These are phyloP conservation scores for Enteromius unitaeniatus DNA, from an alignment of 2,797 vertebrate genomes.

Conservation along the genomic window DNA sequence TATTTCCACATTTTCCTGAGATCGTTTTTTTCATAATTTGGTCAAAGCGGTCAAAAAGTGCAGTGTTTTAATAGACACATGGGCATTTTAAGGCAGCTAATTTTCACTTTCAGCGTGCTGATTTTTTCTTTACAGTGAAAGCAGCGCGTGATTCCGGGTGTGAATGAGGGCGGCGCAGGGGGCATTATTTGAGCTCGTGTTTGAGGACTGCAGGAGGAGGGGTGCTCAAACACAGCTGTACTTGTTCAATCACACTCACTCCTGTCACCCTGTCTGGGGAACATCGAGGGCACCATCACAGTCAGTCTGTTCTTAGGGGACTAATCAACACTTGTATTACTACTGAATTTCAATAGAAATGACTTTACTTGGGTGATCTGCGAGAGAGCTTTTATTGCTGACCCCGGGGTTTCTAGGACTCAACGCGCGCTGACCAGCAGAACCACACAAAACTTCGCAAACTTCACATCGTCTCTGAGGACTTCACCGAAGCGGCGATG, in stretches of 20 bases:
- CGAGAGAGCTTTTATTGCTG: conserved; percentile 57
- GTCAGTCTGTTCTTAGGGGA: not conserved
- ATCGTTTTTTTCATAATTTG: not conserved
- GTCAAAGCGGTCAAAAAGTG: not conserved
- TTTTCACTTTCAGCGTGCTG: not conserved
- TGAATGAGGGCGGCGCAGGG: conserved; percentile 35
- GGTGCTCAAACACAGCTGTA: conserved; percentile 72
- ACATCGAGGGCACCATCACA: conserved; percentile 52
- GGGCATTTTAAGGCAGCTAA: not conserved
- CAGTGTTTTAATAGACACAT: not conserved
- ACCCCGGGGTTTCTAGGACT: conserved; percentile 52
- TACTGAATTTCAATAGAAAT: not conserved
- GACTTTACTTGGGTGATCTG: not conserved
- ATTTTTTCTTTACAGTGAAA: not conserved
- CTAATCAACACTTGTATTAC: not conserved
- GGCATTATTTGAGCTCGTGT: conserved; percentile 35
- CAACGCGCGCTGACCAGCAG: conserved; percentile 45
- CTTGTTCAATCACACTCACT: conserved; percentile 64
- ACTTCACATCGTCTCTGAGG: conserved; percentile 41
- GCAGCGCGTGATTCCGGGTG: conserved; percentile 11
- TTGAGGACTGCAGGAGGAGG: conserved; percentile 45
- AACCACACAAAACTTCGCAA: not conserved
- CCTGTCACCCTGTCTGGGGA: conserved; percentile 61
- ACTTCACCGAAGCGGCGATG: conserved; percentile 64
- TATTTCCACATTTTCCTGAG: not conserved